phyloP scores from a whole-genome alignment of 2,888 invertebrate species.

The Griposia aprilina region DNA sequence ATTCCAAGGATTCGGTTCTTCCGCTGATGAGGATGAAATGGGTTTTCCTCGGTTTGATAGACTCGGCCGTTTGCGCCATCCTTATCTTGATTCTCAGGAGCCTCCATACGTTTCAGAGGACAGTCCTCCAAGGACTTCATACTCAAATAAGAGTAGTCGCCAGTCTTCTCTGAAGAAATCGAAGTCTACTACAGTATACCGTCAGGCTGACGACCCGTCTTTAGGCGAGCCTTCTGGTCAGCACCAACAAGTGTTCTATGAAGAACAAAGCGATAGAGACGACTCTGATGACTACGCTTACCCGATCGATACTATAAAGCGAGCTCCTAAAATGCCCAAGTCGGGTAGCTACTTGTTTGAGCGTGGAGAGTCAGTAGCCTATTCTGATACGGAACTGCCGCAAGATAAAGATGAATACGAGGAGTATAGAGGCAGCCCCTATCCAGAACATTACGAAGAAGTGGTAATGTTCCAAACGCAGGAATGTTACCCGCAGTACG shows the following conservation, averaged over 20 bases:
- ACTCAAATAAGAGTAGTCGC: constrained; percentile 88
- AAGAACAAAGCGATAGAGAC: constrained; percentile 86
- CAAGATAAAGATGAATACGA: constrained; percentile 87
- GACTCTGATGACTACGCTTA: constrained; percentile 89
- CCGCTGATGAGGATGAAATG: constrained; percentile 92
- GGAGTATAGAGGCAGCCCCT: constrained; percentile 86
- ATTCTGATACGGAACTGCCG: constrained; percentile 86
- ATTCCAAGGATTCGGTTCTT: constrained; percentile 92
- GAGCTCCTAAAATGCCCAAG: constrained; percentile 87
- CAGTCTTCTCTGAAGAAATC: constrained; percentile 87
- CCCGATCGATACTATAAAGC: constrained; percentile 88
- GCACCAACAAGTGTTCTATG: constrained; percentile 82
- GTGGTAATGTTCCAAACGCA: constrained; percentile 87
- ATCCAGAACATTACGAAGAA: constrained; percentile 87
- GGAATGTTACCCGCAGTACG: constrained; percentile 87
- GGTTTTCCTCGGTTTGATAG: constrained; percentile 92
- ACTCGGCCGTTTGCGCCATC: constrained; percentile 89
- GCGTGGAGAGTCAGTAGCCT: constrained; percentile 85
- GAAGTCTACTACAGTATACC: constrained; percentile 81
- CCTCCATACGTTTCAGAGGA: constrained; percentile 88
- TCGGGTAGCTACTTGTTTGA: constrained; percentile 85
- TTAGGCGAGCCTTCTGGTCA: constrained; percentile 83
- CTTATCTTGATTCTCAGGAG: constrained; percentile 88
- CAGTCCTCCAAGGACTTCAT: constrained; percentile 85
- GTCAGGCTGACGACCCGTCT: constrained; percentile 82